A percentile compares a stretch with the other conserved stretches of the same genome.
Conservation (phyloP, 2,797 vertebrate genomes). For the Dallia pectoralis region DNA sequence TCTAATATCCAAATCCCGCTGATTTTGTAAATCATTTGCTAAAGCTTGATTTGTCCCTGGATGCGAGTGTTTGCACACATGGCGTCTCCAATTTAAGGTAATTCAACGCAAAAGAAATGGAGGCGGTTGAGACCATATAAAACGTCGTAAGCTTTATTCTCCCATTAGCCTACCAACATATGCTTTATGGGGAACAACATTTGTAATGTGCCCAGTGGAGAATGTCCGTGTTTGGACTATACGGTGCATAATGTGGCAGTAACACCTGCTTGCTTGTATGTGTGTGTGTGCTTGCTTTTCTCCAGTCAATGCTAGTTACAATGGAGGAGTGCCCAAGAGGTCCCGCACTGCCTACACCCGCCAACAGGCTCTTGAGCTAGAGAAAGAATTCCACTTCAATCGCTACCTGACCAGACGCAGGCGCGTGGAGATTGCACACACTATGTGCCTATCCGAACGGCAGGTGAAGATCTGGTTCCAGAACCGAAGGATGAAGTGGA, state of each 20-base stretch:
- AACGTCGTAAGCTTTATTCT: constrained; percentile 32
- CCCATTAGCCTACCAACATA: constrained; percentile 9
- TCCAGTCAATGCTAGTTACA: constrained; percentile 92
- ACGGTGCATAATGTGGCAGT: constrained; percentile 52
- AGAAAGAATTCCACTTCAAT: constrained; percentile 99
- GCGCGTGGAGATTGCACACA: constrained; percentile 97
- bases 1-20: constrained; percentile 64
- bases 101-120: constrained; percentile 47
- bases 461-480: constrained; percentile 99
- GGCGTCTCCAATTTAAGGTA: constrained; percentile 61
- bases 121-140: constrained; percentile 38
- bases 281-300: constrained; percentile 62
- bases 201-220: constrained; percentile 41
- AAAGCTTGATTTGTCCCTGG: constrained; percentile 66
- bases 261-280: constrained; percentile 77
- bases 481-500: constrained; percentile 99
- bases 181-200: constrained; percentile 18
- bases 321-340: constrained; percentile 96
- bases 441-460: constrained; percentile 95
- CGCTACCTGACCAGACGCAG: constrained; percentile 97
- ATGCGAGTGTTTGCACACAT: constrained; percentile 60
- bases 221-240: constrained; percentile 28
- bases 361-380: constrained; percentile 98
- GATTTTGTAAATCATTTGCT: constrained; percentile 71
- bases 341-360: constrained; percentile 98